Evolutionary conservation across 2,888 invertebrate species (phyloP).

Genomic region (Limnephilus rhombicus): DNA sequence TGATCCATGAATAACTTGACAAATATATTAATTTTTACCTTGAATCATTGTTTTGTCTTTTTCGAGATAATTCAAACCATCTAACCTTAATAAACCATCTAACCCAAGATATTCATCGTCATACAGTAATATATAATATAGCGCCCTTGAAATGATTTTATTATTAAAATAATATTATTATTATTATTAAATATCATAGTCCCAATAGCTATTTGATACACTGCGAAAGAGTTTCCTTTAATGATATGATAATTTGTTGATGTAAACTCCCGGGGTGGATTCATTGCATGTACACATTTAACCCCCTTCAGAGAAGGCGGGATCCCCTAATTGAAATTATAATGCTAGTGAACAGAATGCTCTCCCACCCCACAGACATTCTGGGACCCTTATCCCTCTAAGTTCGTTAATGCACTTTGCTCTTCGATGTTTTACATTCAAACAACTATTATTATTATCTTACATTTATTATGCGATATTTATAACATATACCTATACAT

Average conservation of each 20-base stretch:
- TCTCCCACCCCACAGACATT: conserved; percentile 32
- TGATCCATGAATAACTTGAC: neutral
- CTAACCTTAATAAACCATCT: neutral
- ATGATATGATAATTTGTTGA: conserved; percentile 25
- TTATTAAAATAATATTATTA: too few species aligned
- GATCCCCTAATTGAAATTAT: conserved; percentile 55
- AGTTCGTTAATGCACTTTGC: conserved; percentile 56
- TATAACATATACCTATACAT: neutral
- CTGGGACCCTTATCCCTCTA: conserved; percentile 39
- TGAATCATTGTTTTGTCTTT: too few species aligned
- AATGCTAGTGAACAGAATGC: conserved; percentile 50
- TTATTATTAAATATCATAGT: neutral
- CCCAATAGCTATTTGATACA: neutral
- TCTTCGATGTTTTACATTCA: conserved; percentile 51
- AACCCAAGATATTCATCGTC: neutral
- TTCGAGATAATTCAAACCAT: too few species aligned
- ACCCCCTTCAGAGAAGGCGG: conserved; percentile 21
- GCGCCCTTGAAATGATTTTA: too few species aligned
- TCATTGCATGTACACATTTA: conserved; percentile 14
- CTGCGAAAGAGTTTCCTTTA: neutral
- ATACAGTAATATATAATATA: neutral
- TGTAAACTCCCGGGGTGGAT: neutral
- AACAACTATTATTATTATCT: neutral
- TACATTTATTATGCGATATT: neutral
- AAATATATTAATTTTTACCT: too few species aligned